These are phyloP conservation scores for Pachydiplax longipennis DNA, from an alignment of 2,888 invertebrate genomes.

Conservation along the genomic window DNA sequence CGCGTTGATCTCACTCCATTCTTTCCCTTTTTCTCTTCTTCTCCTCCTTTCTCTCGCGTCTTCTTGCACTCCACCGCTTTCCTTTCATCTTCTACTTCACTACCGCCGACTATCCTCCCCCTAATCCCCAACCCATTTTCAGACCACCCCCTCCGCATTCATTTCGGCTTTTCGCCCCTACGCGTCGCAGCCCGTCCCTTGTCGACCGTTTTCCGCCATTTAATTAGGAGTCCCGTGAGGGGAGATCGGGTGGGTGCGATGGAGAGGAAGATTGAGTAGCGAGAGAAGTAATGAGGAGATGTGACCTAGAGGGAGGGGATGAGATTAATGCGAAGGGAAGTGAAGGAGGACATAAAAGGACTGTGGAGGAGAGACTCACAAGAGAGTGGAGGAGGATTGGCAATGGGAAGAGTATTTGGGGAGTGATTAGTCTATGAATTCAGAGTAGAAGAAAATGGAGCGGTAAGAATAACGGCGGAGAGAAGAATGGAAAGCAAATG, in stretches of 20 bases:
- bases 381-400: constrained; percentile 52
- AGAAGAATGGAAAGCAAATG: background rate
- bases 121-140: background rate
- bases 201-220: constrained; percentile 45
- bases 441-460: background rate
- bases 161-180: constrained; percentile 49
- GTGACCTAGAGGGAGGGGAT: background rate
- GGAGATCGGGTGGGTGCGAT: constrained; percentile 49
- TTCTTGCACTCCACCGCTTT: background rate
- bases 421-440: background rate
- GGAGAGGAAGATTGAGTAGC: constrained; percentile 14
- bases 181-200: constrained; percentile 49
- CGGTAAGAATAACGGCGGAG: background rate
- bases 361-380: constrained; percentile 49
- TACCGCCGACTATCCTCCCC: constrained; percentile 53
- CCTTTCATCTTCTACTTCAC: constrained; percentile 48
- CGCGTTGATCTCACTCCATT: background rate
- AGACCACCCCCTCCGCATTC: constrained; percentile 16
- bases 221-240: constrained; percentile 31
- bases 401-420: background rate
- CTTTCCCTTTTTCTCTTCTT: background rate
- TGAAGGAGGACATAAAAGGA: constrained; percentile 44
- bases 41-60: background rate
- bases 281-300: background rate
- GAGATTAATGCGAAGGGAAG: constrained; percentile 38